These are phyloP conservation scores for Leucophenga montana DNA, from an alignment of 2,888 invertebrate species.

Conservation along the genomic window DNA sequence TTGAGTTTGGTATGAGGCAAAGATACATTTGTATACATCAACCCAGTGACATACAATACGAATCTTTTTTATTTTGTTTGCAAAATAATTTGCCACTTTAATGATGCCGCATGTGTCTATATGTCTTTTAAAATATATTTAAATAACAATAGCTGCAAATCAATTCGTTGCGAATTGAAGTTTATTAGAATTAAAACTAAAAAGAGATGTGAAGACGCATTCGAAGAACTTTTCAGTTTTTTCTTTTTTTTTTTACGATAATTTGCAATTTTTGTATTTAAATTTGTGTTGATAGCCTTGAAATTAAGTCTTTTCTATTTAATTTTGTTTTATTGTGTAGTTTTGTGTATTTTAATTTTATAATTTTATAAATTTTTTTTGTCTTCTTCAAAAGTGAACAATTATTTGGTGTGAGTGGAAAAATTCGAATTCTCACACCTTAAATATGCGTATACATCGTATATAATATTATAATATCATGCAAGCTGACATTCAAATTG, in stretches of 20 bases:
- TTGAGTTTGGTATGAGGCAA: constrained; percentile 17
- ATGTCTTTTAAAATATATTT: constrained; percentile 48
- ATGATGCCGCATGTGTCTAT: constrained; percentile 6
- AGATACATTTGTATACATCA: constrained; percentile 45
- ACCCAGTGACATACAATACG: constrained; percentile 42
- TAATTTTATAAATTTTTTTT: too few relatives aligned
- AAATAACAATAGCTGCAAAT: constrained; percentile 44
- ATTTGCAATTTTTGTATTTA: constrained; percentile 55
- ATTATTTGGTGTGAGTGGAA: too few relatives aligned
- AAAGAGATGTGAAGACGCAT: not conserved
- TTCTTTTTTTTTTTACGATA: constrained; percentile 46
- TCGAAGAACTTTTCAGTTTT: constrained; percentile 14
- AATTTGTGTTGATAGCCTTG: constrained; percentile 59
- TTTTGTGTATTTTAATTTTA: too few relatives aligned
- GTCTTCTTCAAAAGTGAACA: too few relatives aligned
- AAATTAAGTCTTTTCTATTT: constrained; percentile 27
- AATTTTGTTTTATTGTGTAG: not conserved
- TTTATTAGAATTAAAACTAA: not conserved
- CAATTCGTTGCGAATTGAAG: too few relatives aligned
- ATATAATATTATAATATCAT: too few relatives aligned
- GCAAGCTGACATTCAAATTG: too few relatives aligned
- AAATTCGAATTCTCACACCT: too few relatives aligned
- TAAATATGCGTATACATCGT: too few relatives aligned
- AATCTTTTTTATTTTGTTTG: constrained; percentile 34
- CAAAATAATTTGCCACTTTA: constrained; percentile 30